Percentiles rank a stretch among this genome's conserved stretches.
Conservation (phyloP, 2,113 vertebrate species). For the Herpetotheres cachinnans region DNA sequence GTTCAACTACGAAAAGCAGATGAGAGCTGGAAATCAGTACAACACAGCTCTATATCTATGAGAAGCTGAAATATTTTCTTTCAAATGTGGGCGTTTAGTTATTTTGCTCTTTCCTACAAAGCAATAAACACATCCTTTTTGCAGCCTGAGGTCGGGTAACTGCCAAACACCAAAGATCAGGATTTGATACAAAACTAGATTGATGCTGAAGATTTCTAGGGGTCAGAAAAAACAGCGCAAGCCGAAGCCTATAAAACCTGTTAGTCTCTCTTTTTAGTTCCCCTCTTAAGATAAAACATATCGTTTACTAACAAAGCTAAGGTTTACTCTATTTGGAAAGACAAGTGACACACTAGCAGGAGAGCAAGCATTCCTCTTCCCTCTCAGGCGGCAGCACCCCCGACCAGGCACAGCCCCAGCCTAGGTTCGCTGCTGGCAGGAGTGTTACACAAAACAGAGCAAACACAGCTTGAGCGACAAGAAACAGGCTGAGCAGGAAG, state of each 20-base stretch:
- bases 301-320: not conserved
- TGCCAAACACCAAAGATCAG: not conserved
- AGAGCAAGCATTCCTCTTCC: not conserved
- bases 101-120: not conserved
- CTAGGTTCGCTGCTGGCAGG: not conserved
- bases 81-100: not conserved
- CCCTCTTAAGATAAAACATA: not conserved
- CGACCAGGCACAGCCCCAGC: not conserved
- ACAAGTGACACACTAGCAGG: not conserved
- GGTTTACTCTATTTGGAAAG: not conserved
- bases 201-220: not conserved
- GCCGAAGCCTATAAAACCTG: not conserved
- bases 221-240: not conserved
- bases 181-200: not conserved
- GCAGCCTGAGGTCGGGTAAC: not conserved
- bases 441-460: not conserved
- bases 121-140: not conserved
- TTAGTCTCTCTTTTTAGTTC: not conserved
- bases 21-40: not conserved
- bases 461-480: not conserved
- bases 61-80: not conserved
- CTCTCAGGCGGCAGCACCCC: not conserved
- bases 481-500: not conserved
- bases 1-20: not conserved
- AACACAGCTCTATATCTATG: not conserved